Percentiles rank a stretch among this genome's conserved stretches.
These are phyloP conservation scores for Pogona vitticeps DNA, from an alignment of 2,113 vertebrate genomes.

Conservation along the genomic window DNA sequence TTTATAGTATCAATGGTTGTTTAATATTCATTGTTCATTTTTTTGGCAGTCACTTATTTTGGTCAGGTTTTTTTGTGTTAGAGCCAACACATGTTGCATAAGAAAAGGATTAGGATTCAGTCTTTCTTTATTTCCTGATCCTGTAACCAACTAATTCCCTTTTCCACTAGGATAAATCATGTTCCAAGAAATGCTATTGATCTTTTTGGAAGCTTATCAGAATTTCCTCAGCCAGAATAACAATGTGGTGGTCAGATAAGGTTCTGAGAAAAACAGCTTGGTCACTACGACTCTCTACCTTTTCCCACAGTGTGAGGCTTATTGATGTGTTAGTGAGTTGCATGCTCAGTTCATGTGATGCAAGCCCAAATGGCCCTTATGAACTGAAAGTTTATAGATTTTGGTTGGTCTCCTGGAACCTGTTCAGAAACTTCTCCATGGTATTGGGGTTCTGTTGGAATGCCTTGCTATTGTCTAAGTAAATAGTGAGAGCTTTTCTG, in stretches of 20 bases:
- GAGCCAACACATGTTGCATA: not conserved
- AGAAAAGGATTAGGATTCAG: not conserved
- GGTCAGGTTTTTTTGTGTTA: not conserved
- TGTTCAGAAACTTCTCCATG: not conserved
- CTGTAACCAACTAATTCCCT: not conserved
- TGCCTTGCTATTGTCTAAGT: not conserved
- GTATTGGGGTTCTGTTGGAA: not conserved
- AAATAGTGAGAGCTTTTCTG: not conserved
- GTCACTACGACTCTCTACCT: no score
- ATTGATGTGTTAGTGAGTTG: not conserved
- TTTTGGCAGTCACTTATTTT: not conserved
- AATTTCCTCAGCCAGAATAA: not conserved
- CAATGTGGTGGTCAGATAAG: not conserved
- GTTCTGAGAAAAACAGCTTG: not conserved
- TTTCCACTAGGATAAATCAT: not conserved
- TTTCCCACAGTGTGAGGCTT: not conserved
- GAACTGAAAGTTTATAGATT: not conserved
- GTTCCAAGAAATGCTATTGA: not conserved
- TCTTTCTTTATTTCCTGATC: not conserved
- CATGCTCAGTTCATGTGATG: not conserved
- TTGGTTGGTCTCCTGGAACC: no score
- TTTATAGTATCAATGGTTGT: not conserved
- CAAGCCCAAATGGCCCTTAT: not conserved
- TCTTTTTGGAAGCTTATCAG: not conserved
- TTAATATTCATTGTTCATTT: not conserved